A percentile compares a stretch with the other conserved stretches of the same genome.
phyloP scores from a whole-genome alignment of 2,888 invertebrate genomes.

The Cerastis rubricosa region DNA sequence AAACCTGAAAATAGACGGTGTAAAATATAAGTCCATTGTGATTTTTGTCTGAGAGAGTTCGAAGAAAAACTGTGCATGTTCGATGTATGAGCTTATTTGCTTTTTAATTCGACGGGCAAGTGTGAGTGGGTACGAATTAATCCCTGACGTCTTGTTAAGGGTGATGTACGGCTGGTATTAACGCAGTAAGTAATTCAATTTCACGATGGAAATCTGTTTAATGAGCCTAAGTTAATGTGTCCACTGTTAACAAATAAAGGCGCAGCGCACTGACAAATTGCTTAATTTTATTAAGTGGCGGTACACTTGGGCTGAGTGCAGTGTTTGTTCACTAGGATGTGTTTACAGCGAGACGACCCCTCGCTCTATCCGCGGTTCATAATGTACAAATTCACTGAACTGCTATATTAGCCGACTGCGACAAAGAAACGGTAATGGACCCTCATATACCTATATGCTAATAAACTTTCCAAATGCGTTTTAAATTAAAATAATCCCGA shows the following conservation, averaged over 20 bases:
- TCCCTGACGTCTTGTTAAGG: conserved; percentile 63
- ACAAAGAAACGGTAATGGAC: conserved; percentile 87
- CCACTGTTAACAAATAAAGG: conserved; percentile 83
- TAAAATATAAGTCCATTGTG: conserved; percentile 25
- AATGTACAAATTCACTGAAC: conserved; percentile 82
- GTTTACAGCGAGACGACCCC: conserved; percentile 64
- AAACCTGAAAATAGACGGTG: conserved; percentile 37
- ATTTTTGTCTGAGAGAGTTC: conserved; percentile 13
- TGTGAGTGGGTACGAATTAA: conserved; percentile 48
- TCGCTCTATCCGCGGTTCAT: conserved; percentile 67
- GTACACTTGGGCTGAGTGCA: conserved; percentile 77
- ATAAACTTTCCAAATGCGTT: conserved; percentile 88
- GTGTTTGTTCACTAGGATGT: conserved; percentile 78
- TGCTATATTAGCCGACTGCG: conserved; percentile 81
- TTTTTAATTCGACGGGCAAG: conserved; percentile 46
- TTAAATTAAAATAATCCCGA: conserved; percentile 90
- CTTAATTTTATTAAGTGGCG: conserved; percentile 89
- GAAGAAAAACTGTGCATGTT: conserved; percentile 37
- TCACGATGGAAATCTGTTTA: conserved; percentile 76
- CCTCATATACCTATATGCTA: conserved; percentile 89
- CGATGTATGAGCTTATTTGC: conserved; percentile 35
- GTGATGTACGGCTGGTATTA: conserved; percentile 67
- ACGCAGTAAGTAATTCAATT: conserved; percentile 72
- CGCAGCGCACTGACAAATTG: conserved; percentile 85
- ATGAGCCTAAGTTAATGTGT: conserved; percentile 74